Evolutionary conservation across 2,113 vertebrate genomes (phyloP), one percentile per base, ranked within the genome.

Genomic region (Oxygymnocypris stewartii): DNA sequence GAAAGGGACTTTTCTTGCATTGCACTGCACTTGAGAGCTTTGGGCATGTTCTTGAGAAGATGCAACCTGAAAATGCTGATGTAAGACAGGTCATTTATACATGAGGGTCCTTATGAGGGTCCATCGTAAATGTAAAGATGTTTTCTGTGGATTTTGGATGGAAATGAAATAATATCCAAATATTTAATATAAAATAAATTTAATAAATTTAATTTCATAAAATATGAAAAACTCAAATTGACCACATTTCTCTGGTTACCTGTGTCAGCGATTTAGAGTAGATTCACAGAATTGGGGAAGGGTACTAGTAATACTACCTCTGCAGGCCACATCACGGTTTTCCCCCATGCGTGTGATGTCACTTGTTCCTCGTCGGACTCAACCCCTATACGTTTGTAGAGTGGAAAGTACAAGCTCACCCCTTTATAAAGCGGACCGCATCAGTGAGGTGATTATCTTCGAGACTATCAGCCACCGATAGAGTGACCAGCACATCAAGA

Each of bases 271-370:
- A 35, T 71, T 51, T 49, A 4, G 28, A 5, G 2, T 54, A n/a
- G 11, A 69, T 82, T 82, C 63, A 13, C 44, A 71, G 63, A 82
- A 54, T 51, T 51, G 81, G 11, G 81, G 81, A 82, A 23, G 81
- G 63, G 81, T 82, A 49, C 76, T 69, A 76, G 85, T 28, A 86
- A 47, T 63, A 37, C 67, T 82, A 86, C 79, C 54, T 76, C 18
- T 75, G 25, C 37, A 42, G 51, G 20, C 67, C 51, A 79, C 84
- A 85, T 59, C 16, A 86, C 23, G 85, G 40, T 86, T 82, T 37
- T 28, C 79, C 67, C 18, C 85, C 31, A 8, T 8, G 28, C 11
- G 2, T 65, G 69, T 82, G 54, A 76, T 40, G 79, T 86, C 79
- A 86, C 40, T 65, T 44, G 14, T 61, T 74, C 69, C 69, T 35